Conservation (phyloP, 2,797 vertebrate species). For the Parauchenoglanis ngamensis region DNA sequence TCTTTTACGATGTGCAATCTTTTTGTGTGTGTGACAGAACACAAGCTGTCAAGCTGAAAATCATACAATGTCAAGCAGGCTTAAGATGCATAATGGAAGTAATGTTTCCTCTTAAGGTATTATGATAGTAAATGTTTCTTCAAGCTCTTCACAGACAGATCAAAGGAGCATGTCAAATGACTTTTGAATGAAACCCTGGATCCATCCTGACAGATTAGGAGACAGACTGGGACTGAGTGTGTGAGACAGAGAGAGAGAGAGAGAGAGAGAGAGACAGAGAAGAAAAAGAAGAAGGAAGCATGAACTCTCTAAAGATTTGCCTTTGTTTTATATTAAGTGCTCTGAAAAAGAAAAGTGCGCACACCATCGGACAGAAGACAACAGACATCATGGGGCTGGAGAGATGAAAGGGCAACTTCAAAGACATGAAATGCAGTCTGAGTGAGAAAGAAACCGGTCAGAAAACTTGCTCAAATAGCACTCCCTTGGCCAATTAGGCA, state of each 20-base stretch:
- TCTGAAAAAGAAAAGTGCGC: slow-evolving; percentile 71
- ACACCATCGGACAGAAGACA: slow-evolving; percentile 74
- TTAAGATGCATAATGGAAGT: slow-evolving; percentile 34
- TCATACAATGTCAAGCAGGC: not conserved
- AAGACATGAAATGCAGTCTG: slow-evolving; percentile 75
- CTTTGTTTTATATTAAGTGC: slow-evolving; percentile 76
- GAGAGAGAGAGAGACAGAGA: slow-evolving; percentile 25
- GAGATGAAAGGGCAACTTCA: slow-evolving; percentile 79
- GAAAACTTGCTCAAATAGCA: slow-evolving; percentile 72
- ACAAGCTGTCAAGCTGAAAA: not conserved
- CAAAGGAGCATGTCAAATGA: slow-evolving; percentile 45
- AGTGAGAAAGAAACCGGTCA: slow-evolving; percentile 75
- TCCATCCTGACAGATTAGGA: slow-evolving; percentile 40
- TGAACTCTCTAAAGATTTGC: slow-evolving; percentile 66
- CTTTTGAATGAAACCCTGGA: slow-evolving; percentile 48
- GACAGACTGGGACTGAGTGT: slow-evolving; percentile 9
- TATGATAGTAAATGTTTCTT: slow-evolving; percentile 59
- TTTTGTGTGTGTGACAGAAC: not conserved
- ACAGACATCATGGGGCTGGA: slow-evolving; percentile 76
- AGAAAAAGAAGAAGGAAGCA: slow-evolving; percentile 47
- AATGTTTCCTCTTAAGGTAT: slow-evolving; percentile 53
- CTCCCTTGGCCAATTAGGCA: slow-evolving; percentile 76
- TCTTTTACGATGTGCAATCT: not conserved
- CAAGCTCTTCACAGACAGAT: slow-evolving; percentile 36
- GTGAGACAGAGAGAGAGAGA: slow-evolving; percentile 22